Evolutionary conservation across 2,113 vertebrate species (phyloP).

Genomic region (Ammodytes marinus): DNA sequence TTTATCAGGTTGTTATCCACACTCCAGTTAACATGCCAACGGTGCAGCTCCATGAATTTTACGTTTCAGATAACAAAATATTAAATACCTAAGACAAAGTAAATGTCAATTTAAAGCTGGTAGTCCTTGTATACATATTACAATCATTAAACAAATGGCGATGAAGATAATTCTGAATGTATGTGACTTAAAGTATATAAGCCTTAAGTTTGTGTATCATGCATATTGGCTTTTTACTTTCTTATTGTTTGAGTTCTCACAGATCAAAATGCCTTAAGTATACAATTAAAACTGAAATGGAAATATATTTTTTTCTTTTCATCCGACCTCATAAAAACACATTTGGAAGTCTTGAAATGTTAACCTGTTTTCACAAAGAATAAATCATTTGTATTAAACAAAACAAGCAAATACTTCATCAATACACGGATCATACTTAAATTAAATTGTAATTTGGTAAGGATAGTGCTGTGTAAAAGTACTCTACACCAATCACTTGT

Average conservation of each 20-base stretch:
- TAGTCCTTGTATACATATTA: background rate
- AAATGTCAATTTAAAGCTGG: background rate
- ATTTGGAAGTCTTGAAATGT: background rate
- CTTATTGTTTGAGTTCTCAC: background rate
- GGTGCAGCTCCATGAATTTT: background rate
- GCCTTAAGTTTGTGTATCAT: background rate
- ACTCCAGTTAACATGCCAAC: constrained; percentile 12
- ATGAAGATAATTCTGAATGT: background rate
- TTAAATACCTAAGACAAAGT: background rate
- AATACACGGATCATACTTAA: too few relatives aligned
- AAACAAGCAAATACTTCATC: background rate
- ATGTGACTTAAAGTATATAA: background rate
- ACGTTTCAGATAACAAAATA: background rate
- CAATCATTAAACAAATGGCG: background rate
- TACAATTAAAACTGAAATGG: background rate
- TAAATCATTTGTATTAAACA: background rate
- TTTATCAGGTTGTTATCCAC: constrained; percentile 45
- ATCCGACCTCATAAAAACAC: background rate
- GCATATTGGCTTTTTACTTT: background rate
- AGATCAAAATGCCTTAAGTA: background rate
- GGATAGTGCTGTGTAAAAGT: background rate
- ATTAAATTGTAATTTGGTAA: background rate
- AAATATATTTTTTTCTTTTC: background rate
- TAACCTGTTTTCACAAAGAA: background rate
- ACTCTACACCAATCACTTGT: background rate